Evolutionary conservation across 2,888 invertebrate genomes (phyloP), one percentile per base, ranked within the genome.

Genomic region (Platerodrilus igneus): DNA sequence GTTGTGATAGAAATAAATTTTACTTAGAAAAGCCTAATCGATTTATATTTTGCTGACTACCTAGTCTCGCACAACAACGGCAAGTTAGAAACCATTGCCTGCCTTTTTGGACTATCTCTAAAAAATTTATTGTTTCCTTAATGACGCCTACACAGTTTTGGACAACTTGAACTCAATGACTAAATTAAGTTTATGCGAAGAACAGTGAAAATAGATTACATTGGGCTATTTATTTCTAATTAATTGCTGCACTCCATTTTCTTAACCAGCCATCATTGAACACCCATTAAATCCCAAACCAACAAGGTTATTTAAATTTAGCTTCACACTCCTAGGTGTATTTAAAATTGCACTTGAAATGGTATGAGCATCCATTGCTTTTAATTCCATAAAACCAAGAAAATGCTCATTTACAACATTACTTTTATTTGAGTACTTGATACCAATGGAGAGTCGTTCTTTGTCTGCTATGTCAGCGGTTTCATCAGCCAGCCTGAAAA

Each of bases 381-480:
- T n/a, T n/a, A n/a, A n/a, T n/a, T n/a, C n/a, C n/a, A n/a, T n/a
- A 33, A 33, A 33, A 13, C 33, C 25, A 3, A 59, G 19, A 48
- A 58, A 59, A 32, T 52, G 51, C 50, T 58, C 51, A 18, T 43
- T 32, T 20, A 59, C 41, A 35, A 42, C 27, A 8, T 33, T 43
- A n/a, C 30, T 35, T 36, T 48, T 30, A 16, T 41, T 36, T 23
- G 19, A 16, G 27, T 37, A 48, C 19, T 36, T 23, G 15, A 48
- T 19, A 16, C 56, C 55, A 36, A 59, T 53, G 23, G 58, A 58
- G 29, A 58, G 47, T 47, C 55, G 57, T 46, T 60, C 49, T 41
- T 41, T 50, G 15, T 57, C 55, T 43, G 53, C 45, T 23, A 56
- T 50, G 37, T 54, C 56, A 31, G 50, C 47, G 38, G 52, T 56